Base-by-base conservation (phyloP, 2,888 invertebrate genomes). In the Pandemis cinnamomeana region DNA sequence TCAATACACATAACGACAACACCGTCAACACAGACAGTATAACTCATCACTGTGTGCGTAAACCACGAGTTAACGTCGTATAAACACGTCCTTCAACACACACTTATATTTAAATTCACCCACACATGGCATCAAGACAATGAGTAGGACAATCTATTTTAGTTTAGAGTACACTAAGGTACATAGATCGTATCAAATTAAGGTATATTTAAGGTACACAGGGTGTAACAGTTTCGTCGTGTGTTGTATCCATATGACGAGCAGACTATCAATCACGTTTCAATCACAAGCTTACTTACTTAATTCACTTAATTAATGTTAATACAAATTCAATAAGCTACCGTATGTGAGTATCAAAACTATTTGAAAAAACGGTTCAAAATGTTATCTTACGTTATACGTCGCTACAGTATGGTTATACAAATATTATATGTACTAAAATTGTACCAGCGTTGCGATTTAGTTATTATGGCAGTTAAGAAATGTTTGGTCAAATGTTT, bases 301-400 rank as follows among this genome's bases (percentile, higher is more conserved):
- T 8, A 55, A 20, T 55, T 15, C n/a, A 51, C 58, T 44, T 64
- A 64, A 7, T 64, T 64, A 64, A 7, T 69, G 79, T 75, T 55
- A 75, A 71, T 78, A 79, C 78, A 80, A 79, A 78, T 67, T 62
- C 75, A 76, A 76, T 62, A 68, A 67, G 70, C 79, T 79, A 76
- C 71, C 77, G 76, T 77, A 81, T 76, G 81, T 69, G 71, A 53
- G 77, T 89, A 86, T 87, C 87, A 86, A 85, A 87, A 88, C 83
- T 87, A 86, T 78, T 76, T 78, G 76, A 76, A 80, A 36, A 82
- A 81, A 80, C 70, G 67, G 67, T 68, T 81, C 80, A 79, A 82
- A 84, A 81, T 78, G 61, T 71, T 76, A 77, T 72, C 77, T 73
- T 77, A 71, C 44, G 71, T 66, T 79, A 77, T 78, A 78, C 67